Evolutionary conservation across 2,797 vertebrate genomes (phyloP).

Genomic region (Petrocephalus schoutedeni): DNA sequence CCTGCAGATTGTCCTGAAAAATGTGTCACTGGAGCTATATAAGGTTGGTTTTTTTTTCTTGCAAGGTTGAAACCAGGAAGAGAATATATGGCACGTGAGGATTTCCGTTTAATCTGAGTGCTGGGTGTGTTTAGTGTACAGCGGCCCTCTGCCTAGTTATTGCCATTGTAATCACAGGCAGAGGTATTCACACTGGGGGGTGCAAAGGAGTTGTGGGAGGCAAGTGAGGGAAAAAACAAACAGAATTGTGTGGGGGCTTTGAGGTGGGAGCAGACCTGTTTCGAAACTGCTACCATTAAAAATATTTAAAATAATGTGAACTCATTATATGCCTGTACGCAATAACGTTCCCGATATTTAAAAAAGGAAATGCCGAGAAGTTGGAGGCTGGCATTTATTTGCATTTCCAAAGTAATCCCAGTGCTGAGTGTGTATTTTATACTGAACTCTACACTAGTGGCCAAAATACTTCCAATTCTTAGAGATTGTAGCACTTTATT

Average conservation of each 20-base stretch:
- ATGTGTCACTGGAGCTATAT: conserved; percentile 2
- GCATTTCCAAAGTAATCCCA: too few relatives aligned
- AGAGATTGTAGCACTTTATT: too few relatives aligned
- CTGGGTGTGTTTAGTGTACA: background rate
- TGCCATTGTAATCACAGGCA: background rate
- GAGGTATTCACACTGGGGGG: background rate
- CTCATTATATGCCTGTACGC: background rate
- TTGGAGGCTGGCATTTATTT: too few relatives aligned
- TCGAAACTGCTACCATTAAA: background rate
- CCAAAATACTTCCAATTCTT: too few relatives aligned
- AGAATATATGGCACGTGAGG: background rate
- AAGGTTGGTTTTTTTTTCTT: background rate
- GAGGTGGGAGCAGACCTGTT: background rate
- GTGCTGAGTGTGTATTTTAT: too few relatives aligned
- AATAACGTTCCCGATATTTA: background rate
- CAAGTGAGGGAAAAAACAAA: background rate
- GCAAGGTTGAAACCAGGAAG: conserved; percentile 4
- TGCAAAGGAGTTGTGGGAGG: background rate
- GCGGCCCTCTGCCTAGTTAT: background rate
- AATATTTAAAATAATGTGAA: background rate
- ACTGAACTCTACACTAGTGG: too few relatives aligned
- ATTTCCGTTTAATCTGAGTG: background rate
- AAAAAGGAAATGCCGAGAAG: too few relatives aligned
- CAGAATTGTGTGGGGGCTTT: background rate
- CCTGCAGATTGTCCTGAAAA: background rate